Evolutionary conservation across 92 coral and sea anemone genomes (phyloP).

Genomic region (Epizoanthus illoricatus): DNA sequence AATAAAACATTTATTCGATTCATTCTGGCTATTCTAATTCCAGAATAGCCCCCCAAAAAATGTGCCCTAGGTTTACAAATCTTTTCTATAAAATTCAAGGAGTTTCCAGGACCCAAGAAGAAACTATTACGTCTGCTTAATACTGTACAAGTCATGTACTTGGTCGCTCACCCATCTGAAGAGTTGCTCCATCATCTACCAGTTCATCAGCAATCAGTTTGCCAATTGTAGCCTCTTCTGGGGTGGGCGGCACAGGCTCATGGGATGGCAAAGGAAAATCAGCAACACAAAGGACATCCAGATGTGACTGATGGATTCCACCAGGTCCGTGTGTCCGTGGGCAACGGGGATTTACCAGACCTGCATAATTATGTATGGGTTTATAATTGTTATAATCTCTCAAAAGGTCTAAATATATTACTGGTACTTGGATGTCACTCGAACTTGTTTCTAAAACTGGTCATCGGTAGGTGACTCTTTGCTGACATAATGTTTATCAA

Average conservation of each 20-base stretch:
- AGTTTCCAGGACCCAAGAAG: not conserved
- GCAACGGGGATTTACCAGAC: conserved; percentile 86
- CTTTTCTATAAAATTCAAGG: no score
- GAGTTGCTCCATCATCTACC: conserved; percentile 91
- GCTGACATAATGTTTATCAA: no score
- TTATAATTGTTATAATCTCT: not conserved
- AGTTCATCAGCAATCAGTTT: conserved; percentile 81
- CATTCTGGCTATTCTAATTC: no score
- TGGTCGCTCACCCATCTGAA: conserved; percentile 81
- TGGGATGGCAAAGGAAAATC: conserved; percentile 87
- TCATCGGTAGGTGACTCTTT: no score
- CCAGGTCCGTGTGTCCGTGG: conserved; percentile 98
- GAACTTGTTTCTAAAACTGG: not conserved
- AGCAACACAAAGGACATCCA: conserved; percentile 83
- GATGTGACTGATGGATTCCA: conserved; percentile 92
- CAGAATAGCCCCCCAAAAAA: no score
- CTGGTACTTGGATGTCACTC: not conserved
- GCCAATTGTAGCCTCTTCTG: conserved; percentile 84
- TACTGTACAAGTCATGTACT: not conserved
- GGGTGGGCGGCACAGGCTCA: conserved; percentile 56
- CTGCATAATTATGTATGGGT: conserved; percentile 35
- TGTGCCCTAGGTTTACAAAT: no score
- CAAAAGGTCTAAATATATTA: no score
- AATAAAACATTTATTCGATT: no score
- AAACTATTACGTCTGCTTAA: not conserved